phyloP scores from a whole-genome alignment of 23 tunicate genomes.

The Ciona savignyi region DNA sequence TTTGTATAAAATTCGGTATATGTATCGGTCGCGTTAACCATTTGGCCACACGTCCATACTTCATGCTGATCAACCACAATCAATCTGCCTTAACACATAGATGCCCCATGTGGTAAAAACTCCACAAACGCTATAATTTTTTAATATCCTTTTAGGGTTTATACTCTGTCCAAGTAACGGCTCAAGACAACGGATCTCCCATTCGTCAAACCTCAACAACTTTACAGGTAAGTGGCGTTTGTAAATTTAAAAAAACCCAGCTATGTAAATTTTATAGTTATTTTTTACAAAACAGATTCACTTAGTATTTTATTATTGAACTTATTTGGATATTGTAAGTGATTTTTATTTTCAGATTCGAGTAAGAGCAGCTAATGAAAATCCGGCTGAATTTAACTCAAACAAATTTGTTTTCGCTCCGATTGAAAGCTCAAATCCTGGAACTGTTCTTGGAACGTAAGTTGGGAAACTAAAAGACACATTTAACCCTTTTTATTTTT shows the following conservation, averaged over 20 bases:
- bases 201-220: slow-evolving; percentile 6
- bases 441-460: slow-evolving; percentile 61
- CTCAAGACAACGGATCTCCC: slow-evolving; percentile 46
- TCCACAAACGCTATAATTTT: no score
- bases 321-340: not conserved
- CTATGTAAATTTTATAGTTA: not conserved
- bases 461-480: no score
- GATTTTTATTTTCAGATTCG: slow-evolving; percentile 3
- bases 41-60: no score
- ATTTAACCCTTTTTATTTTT: no score
- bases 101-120: no score
- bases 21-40: no score
- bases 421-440: slow-evolving; percentile 11
- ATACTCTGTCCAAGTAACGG: slow-evolving; percentile 16
- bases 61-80: no score
- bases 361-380: slow-evolving; percentile 21
- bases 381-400: slow-evolving; percentile 45
- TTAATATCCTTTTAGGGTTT: not conserved
- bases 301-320: no score
- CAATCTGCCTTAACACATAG: no score
- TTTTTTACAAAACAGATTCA: not conserved
- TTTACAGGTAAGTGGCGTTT: slow-evolving; percentile 14
- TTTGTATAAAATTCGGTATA: no score
- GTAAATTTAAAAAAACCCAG: not conserved
- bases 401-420: slow-evolving; percentile 57